These are phyloP conservation scores for Nerophis ophidion DNA, from an alignment of 2,113 vertebrate species.

Conservation along the genomic window DNA sequence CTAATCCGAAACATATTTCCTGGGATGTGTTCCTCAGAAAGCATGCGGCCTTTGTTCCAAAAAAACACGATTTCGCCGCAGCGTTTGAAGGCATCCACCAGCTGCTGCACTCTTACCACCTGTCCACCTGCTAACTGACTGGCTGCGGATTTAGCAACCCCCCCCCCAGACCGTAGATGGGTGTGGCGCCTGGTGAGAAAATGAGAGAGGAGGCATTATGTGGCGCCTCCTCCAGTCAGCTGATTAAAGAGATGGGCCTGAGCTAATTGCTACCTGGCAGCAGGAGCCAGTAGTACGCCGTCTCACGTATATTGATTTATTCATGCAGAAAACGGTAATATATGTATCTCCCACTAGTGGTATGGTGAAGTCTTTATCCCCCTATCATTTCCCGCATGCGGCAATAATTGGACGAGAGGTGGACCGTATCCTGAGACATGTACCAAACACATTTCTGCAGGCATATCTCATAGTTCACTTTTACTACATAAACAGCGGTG, in stretches of 20 bases:
- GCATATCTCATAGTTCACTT: not conserved
- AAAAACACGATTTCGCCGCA: not conserved
- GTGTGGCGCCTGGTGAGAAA: slow-evolving; percentile 63
- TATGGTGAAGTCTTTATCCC: not conserved
- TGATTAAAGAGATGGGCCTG: slow-evolving; percentile 69
- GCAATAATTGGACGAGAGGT: not conserved
- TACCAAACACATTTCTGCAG: not conserved
- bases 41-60: not conserved
- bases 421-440: slow-evolving; percentile 1
- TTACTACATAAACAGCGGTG: not conserved
- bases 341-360: not conserved
- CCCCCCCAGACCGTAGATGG: slow-evolving; percentile 42
- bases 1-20: slow-evolving; percentile 5
- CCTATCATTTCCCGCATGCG: slow-evolving; percentile 2
- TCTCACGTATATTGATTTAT: not conserved
- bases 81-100: too few relatives aligned
- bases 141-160: slow-evolving; percentile 27
- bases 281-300: not conserved
- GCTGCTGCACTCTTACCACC: slow-evolving; percentile 25
- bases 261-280: slow-evolving; percentile 57
- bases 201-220: slow-evolving; percentile 63
- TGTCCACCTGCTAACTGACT: slow-evolving; percentile 52
- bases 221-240: slow-evolving; percentile 47
- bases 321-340: not conserved
- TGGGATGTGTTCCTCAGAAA: not conserved